Evolutionary conservation across 2,888 invertebrate species (phyloP), one percentile per base, ranked within the genome.

Genomic region (Candidula unifasciata): DNA sequence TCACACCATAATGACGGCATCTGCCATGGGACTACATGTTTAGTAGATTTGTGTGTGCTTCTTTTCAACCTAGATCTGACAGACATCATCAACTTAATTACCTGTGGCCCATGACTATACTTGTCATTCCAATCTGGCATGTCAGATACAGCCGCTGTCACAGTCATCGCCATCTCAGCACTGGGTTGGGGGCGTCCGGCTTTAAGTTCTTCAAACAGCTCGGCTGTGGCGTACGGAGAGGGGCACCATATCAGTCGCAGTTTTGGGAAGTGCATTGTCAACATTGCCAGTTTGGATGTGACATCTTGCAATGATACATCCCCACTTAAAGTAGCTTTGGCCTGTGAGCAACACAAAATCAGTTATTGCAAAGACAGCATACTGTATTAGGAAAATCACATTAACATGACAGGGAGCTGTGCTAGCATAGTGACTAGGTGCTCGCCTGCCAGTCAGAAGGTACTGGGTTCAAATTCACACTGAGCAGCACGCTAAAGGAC

Each of bases 181-280:
- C 96, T 96, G 0, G 98, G 98, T 93, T 98, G 96, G 33, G 95
- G 95, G 93, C 96, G 96, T 10, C 96, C 97, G 94, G 96, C 95
- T 95, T 99, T 99, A 0, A 99, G 94, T 94, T 99, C 98, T 92
- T 98, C 97, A 94, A 99, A 99, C 76, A 99, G 95, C 94, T 99
- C 98, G 0, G 98, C 98, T 0, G 98, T 97, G 66, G 98, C 98
- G 93, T 97, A 97, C 0, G 99, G 98, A 93, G 97, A 97, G 2
- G 98, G 97, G 21, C 98, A 98, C 99, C 99, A 99, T 60, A 99
- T 96, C 16, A 99, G 94, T 89, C 97, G 96, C 87, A 99, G 94
- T 90, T 96, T 96, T 0, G 99, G 99, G 94, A 99, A 99, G 93
- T 98, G 97, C 89, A 99, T 95, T 0, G 99, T 98, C n/a, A 99